Percentiles rank a stretch among this genome's conserved stretches.
Conservation (phyloP, 2,113 vertebrate species). For the Pampusana beccarii region DNA sequence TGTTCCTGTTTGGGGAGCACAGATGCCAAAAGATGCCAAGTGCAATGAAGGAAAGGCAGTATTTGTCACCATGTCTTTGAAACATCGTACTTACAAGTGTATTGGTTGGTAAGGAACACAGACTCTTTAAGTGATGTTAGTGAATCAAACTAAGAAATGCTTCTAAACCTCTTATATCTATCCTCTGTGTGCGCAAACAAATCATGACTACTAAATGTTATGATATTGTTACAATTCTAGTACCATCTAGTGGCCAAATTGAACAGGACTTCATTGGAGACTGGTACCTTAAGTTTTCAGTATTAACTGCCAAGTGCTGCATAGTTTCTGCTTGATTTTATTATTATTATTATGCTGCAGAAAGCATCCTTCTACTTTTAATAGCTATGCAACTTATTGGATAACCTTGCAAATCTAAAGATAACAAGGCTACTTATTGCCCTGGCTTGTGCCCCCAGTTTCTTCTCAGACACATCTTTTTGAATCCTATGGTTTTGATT, state of each 20-base stretch:
- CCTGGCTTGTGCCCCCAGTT: not conserved
- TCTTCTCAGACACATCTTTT: not conserved
- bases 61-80: not conserved
- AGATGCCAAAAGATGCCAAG: not conserved
- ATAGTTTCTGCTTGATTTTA: not conserved
- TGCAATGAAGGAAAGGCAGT: not conserved
- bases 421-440: not conserved
- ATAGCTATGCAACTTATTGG: not conserved
- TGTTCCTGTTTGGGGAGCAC: not conserved
- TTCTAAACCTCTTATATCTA: too few relatives aligned
- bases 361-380: not conserved
- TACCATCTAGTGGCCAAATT: conserved; percentile 66
- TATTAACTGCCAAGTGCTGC: not conserved
- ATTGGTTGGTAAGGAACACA: not conserved
- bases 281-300: not conserved
- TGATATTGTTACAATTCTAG: not conserved
- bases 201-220: not conserved
- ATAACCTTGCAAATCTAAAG: not conserved
- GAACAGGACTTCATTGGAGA: not conserved
- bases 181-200: not conserved
- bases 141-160: not conserved
- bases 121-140: not conserved
- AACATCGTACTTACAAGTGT: not conserved
- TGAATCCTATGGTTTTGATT: not conserved
- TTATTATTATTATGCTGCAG: not conserved